phyloP scores from a whole-genome alignment of 2,113 vertebrate species.

The Marcusenius ussheri region DNA sequence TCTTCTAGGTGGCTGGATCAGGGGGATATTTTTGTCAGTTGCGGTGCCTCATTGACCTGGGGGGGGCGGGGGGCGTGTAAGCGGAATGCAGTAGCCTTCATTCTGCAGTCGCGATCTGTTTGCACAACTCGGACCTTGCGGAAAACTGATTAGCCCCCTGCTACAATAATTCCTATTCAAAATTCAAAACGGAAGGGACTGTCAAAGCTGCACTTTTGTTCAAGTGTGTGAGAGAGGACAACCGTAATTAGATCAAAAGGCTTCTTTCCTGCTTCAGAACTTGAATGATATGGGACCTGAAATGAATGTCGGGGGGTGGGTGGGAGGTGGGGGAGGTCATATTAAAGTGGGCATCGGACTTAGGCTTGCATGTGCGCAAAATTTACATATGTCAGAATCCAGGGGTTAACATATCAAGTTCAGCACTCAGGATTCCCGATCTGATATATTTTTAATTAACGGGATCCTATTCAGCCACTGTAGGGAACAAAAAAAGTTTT shows the following conservation, averaged over 20 bases:
- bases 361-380: constrained; percentile 17
- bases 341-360: constrained; percentile 41
- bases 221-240: constrained; percentile 43
- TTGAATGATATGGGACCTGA: constrained; percentile 2
- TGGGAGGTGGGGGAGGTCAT: constrained; percentile 43
- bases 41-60: not conserved
- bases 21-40: not conserved
- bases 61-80: not conserved
- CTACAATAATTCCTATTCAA: constrained; percentile 23
- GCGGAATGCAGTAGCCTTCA: constrained; percentile 21
- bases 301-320: not conserved
- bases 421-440: constrained; percentile 61
- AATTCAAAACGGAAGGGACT: constrained; percentile 20
- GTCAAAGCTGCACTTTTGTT: constrained; percentile 51
- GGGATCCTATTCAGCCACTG: constrained; percentile 68
- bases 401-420: constrained; percentile 49
- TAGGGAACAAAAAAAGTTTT: constrained; percentile 65
- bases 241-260: constrained; percentile 59
- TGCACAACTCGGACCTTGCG: constrained; percentile 39
- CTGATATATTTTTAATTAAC: constrained; percentile 78
- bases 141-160: not conserved
- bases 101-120: constrained; percentile 40
- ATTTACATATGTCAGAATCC: constrained; percentile 50
- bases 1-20: not conserved
- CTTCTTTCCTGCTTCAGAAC: constrained; percentile 29